Conservation (phyloP, 2,888 invertebrate species). For the Andrena flavipes region DNA sequence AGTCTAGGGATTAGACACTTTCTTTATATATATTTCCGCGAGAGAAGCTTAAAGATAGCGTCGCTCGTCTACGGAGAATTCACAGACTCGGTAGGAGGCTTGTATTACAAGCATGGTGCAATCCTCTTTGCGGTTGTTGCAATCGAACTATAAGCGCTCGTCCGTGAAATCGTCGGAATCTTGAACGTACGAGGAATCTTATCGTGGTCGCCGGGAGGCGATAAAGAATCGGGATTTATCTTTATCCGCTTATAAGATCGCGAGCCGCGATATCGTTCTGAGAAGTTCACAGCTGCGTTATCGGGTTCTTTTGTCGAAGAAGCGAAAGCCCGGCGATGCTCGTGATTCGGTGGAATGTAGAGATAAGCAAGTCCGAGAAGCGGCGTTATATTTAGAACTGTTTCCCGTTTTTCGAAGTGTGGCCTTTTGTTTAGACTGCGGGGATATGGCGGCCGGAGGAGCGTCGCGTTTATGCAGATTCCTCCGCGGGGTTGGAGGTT, state of each 20-base stretch:
- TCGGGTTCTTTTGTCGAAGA: conserved; percentile 8
- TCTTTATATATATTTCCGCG: too few species aligned
- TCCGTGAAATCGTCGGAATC: background rate
- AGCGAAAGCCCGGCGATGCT: background rate
- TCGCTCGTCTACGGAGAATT: background rate
- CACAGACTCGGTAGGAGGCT: too few species aligned
- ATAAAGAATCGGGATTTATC: conserved; percentile 16
- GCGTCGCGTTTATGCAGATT: conserved; percentile 2
- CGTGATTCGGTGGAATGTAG: background rate
- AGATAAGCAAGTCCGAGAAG: background rate
- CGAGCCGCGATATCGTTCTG: conserved; percentile 44
- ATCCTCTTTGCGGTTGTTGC: conserved; percentile 7
- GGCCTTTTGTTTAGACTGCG: conserved; percentile 12
- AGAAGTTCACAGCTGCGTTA: conserved; percentile 38
- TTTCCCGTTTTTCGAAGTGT: background rate
- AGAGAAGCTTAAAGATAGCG: too few species aligned
- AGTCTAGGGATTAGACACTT: too few species aligned
- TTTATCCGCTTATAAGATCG: conserved; percentile 35
- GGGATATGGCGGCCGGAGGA: conserved; percentile 17
- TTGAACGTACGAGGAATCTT: conserved; percentile 35
- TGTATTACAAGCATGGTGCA: conserved; percentile 4
- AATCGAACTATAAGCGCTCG: conserved; percentile 27
- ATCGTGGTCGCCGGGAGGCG: conserved; percentile 30
- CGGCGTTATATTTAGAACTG: conserved; percentile 28
- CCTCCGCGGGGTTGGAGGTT: background rate